Percentiles rank a stretch among this genome's conserved stretches.
Evolutionary conservation across 1,140 invertebrate species (phyloP).

Genomic region (Branchinecta lindahli): DNA sequence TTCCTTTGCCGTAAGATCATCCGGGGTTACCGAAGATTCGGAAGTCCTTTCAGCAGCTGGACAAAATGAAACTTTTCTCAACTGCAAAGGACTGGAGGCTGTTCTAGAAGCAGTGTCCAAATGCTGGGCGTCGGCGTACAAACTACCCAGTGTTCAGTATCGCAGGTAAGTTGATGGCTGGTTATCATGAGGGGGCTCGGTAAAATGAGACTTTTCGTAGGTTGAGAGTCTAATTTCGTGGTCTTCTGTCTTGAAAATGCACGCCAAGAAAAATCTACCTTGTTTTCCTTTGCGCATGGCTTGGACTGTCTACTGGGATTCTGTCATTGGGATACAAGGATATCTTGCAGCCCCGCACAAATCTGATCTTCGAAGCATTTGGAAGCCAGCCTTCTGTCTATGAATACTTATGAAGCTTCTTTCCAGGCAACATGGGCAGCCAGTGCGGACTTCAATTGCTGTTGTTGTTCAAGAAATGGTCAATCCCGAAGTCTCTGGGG

Average conservation of each 20-base stretch:
- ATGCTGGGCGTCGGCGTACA: slow-evolving; percentile 66
- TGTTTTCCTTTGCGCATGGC: too few species aligned
- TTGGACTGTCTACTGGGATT: too few species aligned
- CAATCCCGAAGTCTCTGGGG: slow-evolving; percentile 49
- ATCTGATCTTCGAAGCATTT: too few species aligned
- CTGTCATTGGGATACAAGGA: too few species aligned
- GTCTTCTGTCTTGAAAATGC: too few species aligned
- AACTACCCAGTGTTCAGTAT: slow-evolving; percentile 56
- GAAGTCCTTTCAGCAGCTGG: slow-evolving; percentile 62
- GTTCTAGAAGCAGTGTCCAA: slow-evolving; percentile 42
- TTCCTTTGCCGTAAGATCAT: slow-evolving; percentile 41
- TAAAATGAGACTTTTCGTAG: slow-evolving; percentile 15
- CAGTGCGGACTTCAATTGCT: slow-evolving; percentile 46
- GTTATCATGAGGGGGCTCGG: not conserved
- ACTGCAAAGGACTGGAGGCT: slow-evolving; percentile 34
- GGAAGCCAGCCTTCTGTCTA: too few species aligned
- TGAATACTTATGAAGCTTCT: not conserved
- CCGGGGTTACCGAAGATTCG: slow-evolving; percentile 58
- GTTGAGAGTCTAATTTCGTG: slow-evolving; percentile 9
- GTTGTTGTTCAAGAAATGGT: slow-evolving; percentile 70
- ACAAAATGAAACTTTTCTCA: slow-evolving; percentile 60
- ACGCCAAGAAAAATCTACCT: too few species aligned
- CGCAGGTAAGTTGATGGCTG: slow-evolving; percentile 34
- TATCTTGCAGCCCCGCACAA: too few species aligned
- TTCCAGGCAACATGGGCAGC: slow-evolving; percentile 46